phyloP scores from a whole-genome alignment of 2,797 vertebrate species.

The Aeoliscus strigatus region DNA sequence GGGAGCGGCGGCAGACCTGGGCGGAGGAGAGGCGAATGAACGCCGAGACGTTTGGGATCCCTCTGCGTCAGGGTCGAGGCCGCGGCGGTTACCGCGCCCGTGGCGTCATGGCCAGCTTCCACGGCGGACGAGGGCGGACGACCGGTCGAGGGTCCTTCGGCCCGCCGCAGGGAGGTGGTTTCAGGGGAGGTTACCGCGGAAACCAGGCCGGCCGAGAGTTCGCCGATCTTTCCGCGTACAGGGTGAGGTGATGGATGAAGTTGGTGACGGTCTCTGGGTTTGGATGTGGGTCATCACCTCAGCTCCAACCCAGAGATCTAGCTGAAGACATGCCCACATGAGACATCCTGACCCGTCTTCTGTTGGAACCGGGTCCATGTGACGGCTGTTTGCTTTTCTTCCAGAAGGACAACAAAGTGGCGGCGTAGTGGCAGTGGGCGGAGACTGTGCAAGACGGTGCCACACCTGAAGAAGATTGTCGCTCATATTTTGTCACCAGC shows the following conservation, averaged over 20 bases:
- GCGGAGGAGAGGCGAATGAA: constrained; percentile 94
- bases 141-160: constrained; percentile 76
- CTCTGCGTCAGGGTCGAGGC: constrained; percentile 83
- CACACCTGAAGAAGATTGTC: constrained; percentile 69
- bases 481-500: constrained; percentile 97
- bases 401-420: constrained; percentile 97
- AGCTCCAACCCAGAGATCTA: too few species aligned
- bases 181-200: constrained; percentile 85
- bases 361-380: too few species aligned
- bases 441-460: constrained; percentile 64
- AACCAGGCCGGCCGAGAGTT: constrained; percentile 89
- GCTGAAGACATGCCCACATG: too few species aligned
- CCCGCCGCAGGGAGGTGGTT: constrained; percentile 71
- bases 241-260: constrained; percentile 71
- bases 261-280: too few species aligned
- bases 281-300: too few species aligned
- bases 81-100: constrained; percentile 85
- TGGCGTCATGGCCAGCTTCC: constrained; percentile 83
- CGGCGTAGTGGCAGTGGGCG: constrained; percentile 77
- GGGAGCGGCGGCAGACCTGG: constrained; percentile 93
- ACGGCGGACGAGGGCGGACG: constrained; percentile 82
- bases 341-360: too few species aligned
- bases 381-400: constrained; percentile 22
- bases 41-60: constrained; percentile 92
- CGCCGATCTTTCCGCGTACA: constrained; percentile 86